Conservation (phyloP, 30 jellyfish, hydroid and myxozoan genomes). For the Mastigias papua region DNA sequence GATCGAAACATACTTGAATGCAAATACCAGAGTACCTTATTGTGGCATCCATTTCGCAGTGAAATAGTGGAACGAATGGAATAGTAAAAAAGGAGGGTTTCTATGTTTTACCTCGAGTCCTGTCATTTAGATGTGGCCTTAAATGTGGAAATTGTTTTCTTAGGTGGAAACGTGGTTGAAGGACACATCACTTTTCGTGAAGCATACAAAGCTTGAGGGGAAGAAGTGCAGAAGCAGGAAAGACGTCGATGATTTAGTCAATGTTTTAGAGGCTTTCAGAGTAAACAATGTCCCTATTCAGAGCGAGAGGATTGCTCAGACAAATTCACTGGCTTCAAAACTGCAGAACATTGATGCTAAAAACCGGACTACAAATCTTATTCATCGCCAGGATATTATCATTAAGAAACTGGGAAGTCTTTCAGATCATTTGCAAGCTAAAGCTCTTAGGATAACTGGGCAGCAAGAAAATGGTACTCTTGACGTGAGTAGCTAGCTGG, state of each 20-base stretch:
- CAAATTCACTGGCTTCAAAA: constrained; percentile 56
- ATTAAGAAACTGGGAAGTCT: constrained; percentile 31
- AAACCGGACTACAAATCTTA: constrained; percentile 68
- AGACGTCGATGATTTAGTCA: constrained; percentile 70
- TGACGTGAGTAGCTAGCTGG: constrained; percentile 29
- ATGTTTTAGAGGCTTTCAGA: constrained; percentile 64
- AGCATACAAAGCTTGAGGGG: constrained; percentile 75
- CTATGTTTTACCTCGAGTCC: no score
- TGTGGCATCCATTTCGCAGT: no score
- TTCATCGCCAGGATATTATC: constrained; percentile 69
- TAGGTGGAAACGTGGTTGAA: constrained; percentile 93
- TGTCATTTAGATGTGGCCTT: no score
- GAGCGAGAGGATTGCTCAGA: constrained; percentile 62
- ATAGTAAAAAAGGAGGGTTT: no score
- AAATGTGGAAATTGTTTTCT: background rate
- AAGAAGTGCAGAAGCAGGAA: constrained; percentile 75
- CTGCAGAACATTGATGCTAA: constrained; percentile 78
- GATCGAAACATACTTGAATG: no score
- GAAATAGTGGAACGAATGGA: no score
- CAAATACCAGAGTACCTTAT: no score
- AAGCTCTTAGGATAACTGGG: constrained; percentile 38
- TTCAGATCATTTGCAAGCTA: constrained; percentile 35
- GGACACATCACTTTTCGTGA: constrained; percentile 76
- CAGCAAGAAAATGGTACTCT: constrained; percentile 37
- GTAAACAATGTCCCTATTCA: constrained; percentile 61